phyloP scores from a whole-genome alignment of 2,888 invertebrate species.

The Artemia sinica region DNA sequence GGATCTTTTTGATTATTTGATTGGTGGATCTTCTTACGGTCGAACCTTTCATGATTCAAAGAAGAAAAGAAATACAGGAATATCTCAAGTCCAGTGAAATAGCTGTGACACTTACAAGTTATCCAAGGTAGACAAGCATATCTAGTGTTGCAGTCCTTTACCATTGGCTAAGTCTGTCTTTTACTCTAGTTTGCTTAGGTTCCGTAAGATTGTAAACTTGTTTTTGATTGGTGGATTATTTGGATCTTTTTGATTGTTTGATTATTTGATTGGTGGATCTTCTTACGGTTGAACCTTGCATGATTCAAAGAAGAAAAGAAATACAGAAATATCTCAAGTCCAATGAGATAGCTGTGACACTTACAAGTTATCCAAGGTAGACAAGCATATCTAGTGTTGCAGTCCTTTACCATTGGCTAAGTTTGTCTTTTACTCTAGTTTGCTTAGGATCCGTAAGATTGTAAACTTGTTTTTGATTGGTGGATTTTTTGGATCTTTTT shows the following conservation, averaged over 20 bases:
- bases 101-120: slow-evolving; percentile 76
- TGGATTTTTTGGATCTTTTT: no score
- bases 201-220: no score
- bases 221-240: no score
- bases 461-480: no score
- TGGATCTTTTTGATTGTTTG: no score
- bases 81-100: slow-evolving; percentile 55
- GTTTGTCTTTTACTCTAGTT: no score
- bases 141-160: no score
- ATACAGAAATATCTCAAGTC: slow-evolving; percentile 47
- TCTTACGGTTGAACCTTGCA: slow-evolving; percentile 93
- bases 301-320: slow-evolving; percentile 66
- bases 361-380: slow-evolving; percentile 84
- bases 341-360: slow-evolving; percentile 68
- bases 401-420: no score
- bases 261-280: slow-evolving; percentile 43
- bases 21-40: slow-evolving; percentile 76
- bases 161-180: no score
- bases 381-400: slow-evolving; percentile 16
- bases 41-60: slow-evolving; percentile 83
- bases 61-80: slow-evolving; percentile 57
- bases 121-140: slow-evolving; percentile 51
- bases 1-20: no score
- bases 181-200: no score
- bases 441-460: no score